These are phyloP conservation scores for Anagyrus pseudococci DNA, from an alignment of 2,888 invertebrate genomes.

Conservation along the genomic window DNA sequence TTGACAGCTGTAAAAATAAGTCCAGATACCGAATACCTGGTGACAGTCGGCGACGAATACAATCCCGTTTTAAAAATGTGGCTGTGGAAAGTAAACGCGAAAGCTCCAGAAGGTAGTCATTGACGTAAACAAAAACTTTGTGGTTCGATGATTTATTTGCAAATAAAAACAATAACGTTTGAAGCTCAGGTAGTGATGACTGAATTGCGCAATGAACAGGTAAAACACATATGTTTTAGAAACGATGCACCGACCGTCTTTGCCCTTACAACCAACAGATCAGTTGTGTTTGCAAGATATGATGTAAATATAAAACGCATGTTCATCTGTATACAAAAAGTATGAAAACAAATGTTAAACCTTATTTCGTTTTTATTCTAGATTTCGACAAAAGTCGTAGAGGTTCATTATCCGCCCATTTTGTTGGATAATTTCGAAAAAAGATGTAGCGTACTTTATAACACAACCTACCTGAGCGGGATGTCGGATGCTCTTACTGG, in stretches of 20 bases:
- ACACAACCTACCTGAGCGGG: conserved; percentile 64
- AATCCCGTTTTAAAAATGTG: conserved; percentile 66
- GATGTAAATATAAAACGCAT: not conserved
- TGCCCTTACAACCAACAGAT: conserved; percentile 59
- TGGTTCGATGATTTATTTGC: not conserved
- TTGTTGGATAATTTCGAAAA: conserved; percentile 24
- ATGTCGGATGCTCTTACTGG: conserved; percentile 64
- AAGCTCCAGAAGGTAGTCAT: conserved; percentile 64
- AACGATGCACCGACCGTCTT: conserved; percentile 59
- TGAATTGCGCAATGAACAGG: conserved; percentile 37
- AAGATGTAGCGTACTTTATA: conserved; percentile 61
- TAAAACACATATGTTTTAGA: conserved; percentile 57
- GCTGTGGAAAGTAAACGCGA: conserved; percentile 68
- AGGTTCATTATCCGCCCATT: conserved; percentile 3
- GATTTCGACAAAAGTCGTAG: conserved; percentile 15
- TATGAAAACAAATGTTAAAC: not conserved
- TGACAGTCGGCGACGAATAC: conserved; percentile 65
- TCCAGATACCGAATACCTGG: conserved; percentile 66
- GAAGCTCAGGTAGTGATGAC: conserved; percentile 42
- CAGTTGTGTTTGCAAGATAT: conserved; percentile 59
- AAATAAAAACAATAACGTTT: not conserved
- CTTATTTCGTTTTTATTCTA: not conserved
- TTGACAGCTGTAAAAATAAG: conserved; percentile 64
- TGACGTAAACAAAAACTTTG: not conserved
- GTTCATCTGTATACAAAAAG: not conserved